Evolutionary conservation across 2,797 vertebrate genomes (phyloP).

Genomic region (Chaetodon trifasciatus): DNA sequence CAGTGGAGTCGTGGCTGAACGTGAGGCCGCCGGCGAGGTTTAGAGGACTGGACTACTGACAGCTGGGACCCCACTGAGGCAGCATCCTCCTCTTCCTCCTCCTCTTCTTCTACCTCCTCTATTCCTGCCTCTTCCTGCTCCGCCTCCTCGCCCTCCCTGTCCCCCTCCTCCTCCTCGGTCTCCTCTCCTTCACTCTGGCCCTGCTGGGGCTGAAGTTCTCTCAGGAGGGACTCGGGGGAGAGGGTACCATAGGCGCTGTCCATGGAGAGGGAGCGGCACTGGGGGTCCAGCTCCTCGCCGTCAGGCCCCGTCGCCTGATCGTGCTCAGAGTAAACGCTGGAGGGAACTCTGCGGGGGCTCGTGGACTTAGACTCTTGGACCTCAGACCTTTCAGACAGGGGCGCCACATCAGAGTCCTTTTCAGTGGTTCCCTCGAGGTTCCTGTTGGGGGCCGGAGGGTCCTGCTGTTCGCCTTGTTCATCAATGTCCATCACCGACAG

Average conservation of each 20-base stretch:
- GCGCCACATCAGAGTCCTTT: conserved; percentile 57
- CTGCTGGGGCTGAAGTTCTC: conserved; percentile 78
- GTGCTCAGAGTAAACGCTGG: conserved; percentile 39
- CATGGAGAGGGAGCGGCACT: conserved; percentile 89
- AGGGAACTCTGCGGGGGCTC: conserved; percentile 29
- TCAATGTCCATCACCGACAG: conserved; percentile 89
- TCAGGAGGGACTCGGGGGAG: conserved; percentile 87
- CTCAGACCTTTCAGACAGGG: conserved; percentile 59
- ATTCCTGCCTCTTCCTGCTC: too few species aligned
- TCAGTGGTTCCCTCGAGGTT: conserved; percentile 71
- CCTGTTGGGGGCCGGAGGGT: conserved; percentile 74
- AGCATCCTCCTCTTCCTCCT: conserved; percentile 78
- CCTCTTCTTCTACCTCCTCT: conserved; percentile 54
- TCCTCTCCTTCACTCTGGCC: conserved; percentile 80
- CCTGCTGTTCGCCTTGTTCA: conserved; percentile 74
- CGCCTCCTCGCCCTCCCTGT: conserved; percentile 41
- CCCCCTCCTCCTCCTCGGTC: conserved; percentile 73
- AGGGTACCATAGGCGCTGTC: conserved; percentile 97
- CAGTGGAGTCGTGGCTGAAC: conserved; percentile 81
- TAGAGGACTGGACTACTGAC: conserved; percentile 78
- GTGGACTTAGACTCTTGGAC: conserved; percentile 29
- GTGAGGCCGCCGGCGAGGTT: conserved; percentile 85
- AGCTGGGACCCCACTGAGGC: conserved; percentile 74
- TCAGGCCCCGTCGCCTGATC: conserved; percentile 43
- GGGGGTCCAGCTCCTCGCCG: conserved; percentile 67